These are phyloP conservation scores for Paguma larvata DNA, from an alignment of 2,797 vertebrate species.

Conservation along the genomic window DNA sequence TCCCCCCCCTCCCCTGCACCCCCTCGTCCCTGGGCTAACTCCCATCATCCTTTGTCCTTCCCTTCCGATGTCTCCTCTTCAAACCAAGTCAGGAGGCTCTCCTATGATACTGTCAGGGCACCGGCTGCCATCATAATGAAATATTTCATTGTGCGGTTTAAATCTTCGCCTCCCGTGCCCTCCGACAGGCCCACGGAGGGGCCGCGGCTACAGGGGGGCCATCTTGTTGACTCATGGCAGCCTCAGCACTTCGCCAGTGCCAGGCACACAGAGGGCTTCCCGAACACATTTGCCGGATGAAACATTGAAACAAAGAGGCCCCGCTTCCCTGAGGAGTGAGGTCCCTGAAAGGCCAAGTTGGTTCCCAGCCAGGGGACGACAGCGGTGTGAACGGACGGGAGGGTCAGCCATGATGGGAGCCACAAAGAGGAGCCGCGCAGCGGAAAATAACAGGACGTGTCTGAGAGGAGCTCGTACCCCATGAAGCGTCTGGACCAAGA, in stretches of 20 bases:
- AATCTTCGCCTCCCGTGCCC: not conserved
- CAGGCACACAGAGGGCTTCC: not conserved
- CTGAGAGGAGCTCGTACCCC: not conserved
- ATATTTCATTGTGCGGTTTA: not conserved
- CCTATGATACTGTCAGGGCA: not conserved
- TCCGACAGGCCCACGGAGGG: not conserved
- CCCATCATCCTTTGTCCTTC: not conserved
- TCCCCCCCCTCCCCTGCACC: not conserved
- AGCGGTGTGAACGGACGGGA: not conserved
- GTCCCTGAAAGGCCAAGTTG: not conserved
- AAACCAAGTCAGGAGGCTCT: not conserved
- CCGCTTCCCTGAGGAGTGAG: not conserved
- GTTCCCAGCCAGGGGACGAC: not conserved
- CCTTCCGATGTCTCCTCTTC: not conserved
- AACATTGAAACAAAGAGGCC: not conserved
- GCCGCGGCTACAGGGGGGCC: accelerated
- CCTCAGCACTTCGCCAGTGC: not conserved
- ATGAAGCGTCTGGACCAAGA: not conserved
- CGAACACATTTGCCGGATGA: not conserved
- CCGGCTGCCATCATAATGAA: not conserved
- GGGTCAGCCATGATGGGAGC: not conserved
- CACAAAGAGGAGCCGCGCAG: not conserved
- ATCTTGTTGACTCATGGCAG: not conserved
- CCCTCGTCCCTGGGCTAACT: not conserved
- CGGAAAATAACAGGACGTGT: not conserved